phyloP scores from a whole-genome alignment of 2,888 invertebrate genomes.

The Gari tellinella region DNA sequence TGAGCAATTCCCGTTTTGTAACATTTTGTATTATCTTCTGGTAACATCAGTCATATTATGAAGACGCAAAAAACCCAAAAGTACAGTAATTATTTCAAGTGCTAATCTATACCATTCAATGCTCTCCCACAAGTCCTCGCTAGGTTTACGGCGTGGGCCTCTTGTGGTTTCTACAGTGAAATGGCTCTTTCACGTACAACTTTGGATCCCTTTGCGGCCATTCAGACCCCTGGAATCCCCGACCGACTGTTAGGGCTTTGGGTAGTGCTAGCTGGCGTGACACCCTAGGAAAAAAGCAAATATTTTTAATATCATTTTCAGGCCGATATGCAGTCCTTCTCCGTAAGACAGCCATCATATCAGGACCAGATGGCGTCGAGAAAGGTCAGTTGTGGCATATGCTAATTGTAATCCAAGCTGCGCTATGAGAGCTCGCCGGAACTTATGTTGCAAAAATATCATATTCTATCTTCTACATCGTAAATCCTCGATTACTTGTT shows the following conservation, averaged over 20 bases:
- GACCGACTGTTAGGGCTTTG: no score
- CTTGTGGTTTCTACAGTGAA: no score
- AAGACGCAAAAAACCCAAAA: constrained; percentile 46
- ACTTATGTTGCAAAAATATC: constrained; percentile 57
- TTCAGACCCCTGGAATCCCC: no score
- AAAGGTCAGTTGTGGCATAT: constrained; percentile 42
- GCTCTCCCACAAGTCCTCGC: constrained; percentile 29
- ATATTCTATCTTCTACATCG: constrained; percentile 49
- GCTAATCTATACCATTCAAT: constrained; percentile 52
- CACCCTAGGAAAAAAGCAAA: no score
- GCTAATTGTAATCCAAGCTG: constrained; percentile 53
- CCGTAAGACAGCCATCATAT: constrained; percentile 23
- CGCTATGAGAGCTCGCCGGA: constrained; percentile 46
- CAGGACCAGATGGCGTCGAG: constrained; percentile 45
- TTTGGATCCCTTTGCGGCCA: no score
- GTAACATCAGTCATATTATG: constrained; percentile 44
- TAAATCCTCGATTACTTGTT: constrained; percentile 61
- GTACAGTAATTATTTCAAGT: constrained; percentile 56
- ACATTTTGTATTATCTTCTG: no score
- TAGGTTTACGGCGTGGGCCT: no score
- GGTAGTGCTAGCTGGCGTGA: no score
- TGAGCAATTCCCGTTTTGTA: no score
- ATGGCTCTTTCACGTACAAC: no score
- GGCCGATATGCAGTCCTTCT: constrained; percentile 3
- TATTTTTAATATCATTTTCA: no score